Conservation (phyloP, 2,888 invertebrate species). For the Criorhina ranunculi region DNA sequence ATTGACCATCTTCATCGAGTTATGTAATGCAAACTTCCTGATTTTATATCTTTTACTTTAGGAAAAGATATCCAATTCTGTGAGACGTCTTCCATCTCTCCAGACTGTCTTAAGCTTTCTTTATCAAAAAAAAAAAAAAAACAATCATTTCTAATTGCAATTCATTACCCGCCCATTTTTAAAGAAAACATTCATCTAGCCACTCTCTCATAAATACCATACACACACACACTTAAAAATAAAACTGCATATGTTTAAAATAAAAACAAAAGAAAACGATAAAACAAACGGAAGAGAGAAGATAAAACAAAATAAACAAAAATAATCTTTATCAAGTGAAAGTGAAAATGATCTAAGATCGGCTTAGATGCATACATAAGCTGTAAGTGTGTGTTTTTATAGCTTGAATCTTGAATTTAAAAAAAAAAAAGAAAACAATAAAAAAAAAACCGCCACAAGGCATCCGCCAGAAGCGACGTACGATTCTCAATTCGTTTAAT, state of each 20-base stretch:
- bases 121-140: no score
- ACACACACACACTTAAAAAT: background rate
- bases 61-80: no score
- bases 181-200: no score
- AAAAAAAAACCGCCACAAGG: conserved; percentile 37
- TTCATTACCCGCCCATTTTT: no score
- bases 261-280: conserved; percentile 11
- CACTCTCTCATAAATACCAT: background rate
- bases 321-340: conserved; percentile 54
- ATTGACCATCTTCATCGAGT: no score
- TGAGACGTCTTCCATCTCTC: no score
- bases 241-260: background rate
- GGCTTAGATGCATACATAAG: conserved; percentile 16
- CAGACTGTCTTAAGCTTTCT: no score
- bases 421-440: conserved; percentile 37
- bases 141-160: no score
- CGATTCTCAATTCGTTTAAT: conserved; percentile 66
- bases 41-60: no score
- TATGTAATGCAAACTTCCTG: no score
- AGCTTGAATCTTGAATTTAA: conserved; percentile 52
- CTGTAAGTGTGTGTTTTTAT: conserved; percentile 12
- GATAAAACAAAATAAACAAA: conserved; percentile 48
- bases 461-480: conserved; percentile 54
- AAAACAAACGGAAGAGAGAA: conserved; percentile 31
- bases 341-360: conserved; percentile 66